Conservation (phyloP, 2,888 invertebrate species). For the Drosophila acutilabella region DNA sequence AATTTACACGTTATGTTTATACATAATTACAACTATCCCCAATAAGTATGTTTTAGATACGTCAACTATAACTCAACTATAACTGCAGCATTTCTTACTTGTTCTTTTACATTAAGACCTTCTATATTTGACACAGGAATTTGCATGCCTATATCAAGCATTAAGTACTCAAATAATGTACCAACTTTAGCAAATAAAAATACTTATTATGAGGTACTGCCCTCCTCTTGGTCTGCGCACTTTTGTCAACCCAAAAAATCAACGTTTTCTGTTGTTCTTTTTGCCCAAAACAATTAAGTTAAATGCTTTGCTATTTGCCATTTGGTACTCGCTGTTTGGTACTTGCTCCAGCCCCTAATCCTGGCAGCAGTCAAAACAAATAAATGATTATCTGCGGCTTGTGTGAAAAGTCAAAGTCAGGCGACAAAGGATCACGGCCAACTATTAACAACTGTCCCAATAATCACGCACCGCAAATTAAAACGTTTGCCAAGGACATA, state of each 20-base stretch:
- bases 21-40: too few relatives aligned
- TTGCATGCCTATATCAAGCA: too few relatives aligned
- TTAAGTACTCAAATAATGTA: too few relatives aligned
- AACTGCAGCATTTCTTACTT: too few relatives aligned
- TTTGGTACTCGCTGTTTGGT: neutral
- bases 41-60: too few relatives aligned
- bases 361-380: constrained; percentile 62
- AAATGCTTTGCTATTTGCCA: neutral
- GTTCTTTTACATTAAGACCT: too few relatives aligned
- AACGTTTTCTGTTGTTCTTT: neutral
- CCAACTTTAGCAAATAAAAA: too few relatives aligned
- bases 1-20: too few relatives aligned
- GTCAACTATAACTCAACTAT: too few relatives aligned
- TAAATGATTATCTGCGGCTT: constrained; percentile 54
- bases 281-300: constrained; percentile 6
- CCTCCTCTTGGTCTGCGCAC: neutral
- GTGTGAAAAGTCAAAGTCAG: constrained; percentile 10
- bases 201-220: neutral
- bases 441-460: constrained; percentile 75
- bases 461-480: constrained; percentile 71
- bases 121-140: too few relatives aligned
- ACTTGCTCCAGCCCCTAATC: constrained; percentile 31
- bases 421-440: constrained; percentile 48
- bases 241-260: neutral
- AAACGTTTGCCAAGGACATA: constrained; percentile 17